Evolutionary conservation across 2,113 vertebrate species (phyloP).

Genomic region (Ascaphus truei): DNA sequence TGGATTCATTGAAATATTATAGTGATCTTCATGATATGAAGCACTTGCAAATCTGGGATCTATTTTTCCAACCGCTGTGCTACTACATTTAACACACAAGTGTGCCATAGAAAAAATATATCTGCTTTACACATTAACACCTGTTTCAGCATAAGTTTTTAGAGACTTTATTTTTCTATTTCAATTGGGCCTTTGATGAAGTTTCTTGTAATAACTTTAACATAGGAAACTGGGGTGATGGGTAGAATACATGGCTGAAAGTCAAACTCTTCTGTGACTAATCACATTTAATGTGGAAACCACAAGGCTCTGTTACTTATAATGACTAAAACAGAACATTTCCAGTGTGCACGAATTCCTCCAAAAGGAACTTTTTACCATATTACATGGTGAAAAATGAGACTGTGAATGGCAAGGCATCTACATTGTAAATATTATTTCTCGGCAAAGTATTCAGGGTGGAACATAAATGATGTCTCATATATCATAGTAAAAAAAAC

Average conservation of each 20-base stretch:
- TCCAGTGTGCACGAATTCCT: background rate
- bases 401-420: too few relatives aligned
- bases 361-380: too few relatives aligned
- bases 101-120: background rate
- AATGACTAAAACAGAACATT: slow-evolving; percentile 10
- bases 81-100: background rate
- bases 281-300: slow-evolving; percentile 1
- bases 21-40: background rate
- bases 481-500: too few relatives aligned
- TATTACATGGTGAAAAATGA: too few relatives aligned
- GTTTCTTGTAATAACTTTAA: background rate
- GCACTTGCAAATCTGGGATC: background rate
- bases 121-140: background rate
- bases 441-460: too few relatives aligned
- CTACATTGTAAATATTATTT: too few relatives aligned
- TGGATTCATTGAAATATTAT: background rate
- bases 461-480: too few relatives aligned
- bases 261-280: background rate
- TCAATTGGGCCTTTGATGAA: background rate
- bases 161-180: background rate
- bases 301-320: background rate
- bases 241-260: background rate
- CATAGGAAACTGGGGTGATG: background rate
- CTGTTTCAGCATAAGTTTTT: background rate
- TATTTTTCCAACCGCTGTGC: background rate